Evolutionary conservation across 2,113 vertebrate genomes (phyloP).

Genomic region (Apus apus): DNA sequence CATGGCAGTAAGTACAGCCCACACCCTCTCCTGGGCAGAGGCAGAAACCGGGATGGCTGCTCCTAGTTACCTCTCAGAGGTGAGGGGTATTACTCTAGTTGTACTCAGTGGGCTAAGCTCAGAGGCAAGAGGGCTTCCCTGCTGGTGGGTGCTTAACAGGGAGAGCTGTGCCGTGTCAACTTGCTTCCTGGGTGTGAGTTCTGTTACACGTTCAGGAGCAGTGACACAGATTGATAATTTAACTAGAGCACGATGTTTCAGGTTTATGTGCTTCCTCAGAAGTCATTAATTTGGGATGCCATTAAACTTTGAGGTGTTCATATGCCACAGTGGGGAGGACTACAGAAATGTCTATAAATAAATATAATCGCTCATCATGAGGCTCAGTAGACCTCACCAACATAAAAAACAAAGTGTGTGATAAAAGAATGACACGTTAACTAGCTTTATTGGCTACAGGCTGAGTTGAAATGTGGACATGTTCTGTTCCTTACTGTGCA

Average conservation of each 20-base stretch:
- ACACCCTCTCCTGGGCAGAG: background rate
- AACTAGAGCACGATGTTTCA: background rate
- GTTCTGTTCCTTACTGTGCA: background rate
- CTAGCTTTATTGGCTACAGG: background rate
- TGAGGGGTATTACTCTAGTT: fast-evolving
- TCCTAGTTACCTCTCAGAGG: background rate
- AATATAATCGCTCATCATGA: background rate
- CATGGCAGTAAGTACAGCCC: conserved; percentile 85
- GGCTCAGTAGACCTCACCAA: background rate
- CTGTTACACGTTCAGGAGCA: background rate
- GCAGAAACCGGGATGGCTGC: fast-evolving
- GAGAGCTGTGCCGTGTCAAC: background rate
- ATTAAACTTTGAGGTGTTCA: conserved; percentile 41
- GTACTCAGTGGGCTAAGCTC: fast-evolving
- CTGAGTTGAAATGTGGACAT: background rate
- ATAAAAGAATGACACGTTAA: conserved; percentile 13
- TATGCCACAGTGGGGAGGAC: background rate
- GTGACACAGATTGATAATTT: background rate
- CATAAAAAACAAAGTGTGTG: background rate
- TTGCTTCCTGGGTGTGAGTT: background rate
- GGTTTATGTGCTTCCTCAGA: conserved; percentile 17
- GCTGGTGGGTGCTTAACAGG: fast-evolving
- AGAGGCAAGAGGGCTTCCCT: background rate
- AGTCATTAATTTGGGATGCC: conserved; percentile 4
- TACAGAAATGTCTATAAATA: conserved; percentile 34